Evolutionary conservation across 1,140 invertebrate genomes (phyloP).

Genomic region (Apolygus lucorum): DNA sequence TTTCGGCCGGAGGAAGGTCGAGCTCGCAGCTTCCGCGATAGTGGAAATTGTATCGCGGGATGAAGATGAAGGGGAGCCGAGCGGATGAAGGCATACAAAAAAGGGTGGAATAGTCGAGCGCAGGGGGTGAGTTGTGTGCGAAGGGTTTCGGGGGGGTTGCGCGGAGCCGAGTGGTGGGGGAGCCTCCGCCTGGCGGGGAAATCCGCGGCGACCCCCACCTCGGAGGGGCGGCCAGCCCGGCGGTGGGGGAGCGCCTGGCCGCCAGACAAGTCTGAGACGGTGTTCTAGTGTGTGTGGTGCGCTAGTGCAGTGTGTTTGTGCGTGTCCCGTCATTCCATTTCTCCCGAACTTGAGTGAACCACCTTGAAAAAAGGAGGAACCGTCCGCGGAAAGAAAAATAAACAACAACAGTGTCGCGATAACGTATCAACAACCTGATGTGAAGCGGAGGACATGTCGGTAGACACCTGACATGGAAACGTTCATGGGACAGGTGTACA

Average conservation of each 20-base stretch:
- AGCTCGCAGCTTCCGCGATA: too few species aligned
- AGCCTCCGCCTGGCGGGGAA: not conserved
- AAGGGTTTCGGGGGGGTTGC: not conserved
- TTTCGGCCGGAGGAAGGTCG: conserved; percentile 9
- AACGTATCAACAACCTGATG: too few species aligned
- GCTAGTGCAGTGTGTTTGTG: conserved; percentile 21
- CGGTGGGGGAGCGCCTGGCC: not conserved
- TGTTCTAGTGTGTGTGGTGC: not conserved
- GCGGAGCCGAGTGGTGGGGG: conserved; percentile 32
- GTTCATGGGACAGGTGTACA: conserved; percentile 50
- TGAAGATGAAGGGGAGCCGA: too few species aligned
- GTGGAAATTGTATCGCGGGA: too few species aligned
- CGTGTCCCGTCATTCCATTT: conserved; percentile 19
- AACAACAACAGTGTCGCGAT: too few species aligned
- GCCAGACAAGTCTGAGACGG: not conserved
- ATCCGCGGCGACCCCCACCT: not conserved
- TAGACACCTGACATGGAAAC: conserved; percentile 49
- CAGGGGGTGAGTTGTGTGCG: not conserved
- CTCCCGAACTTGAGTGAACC: too few species aligned
- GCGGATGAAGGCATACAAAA: not conserved
- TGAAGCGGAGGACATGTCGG: conserved; percentile 19
- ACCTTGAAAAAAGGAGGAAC: too few species aligned
- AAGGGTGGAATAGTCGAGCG: conserved; percentile 14
- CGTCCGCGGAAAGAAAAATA: too few species aligned
- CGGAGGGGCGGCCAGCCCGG: conserved; percentile 6